phyloP scores from a whole-genome alignment of 2,888 invertebrate species.

The Pantelozetes paolii region DNA sequence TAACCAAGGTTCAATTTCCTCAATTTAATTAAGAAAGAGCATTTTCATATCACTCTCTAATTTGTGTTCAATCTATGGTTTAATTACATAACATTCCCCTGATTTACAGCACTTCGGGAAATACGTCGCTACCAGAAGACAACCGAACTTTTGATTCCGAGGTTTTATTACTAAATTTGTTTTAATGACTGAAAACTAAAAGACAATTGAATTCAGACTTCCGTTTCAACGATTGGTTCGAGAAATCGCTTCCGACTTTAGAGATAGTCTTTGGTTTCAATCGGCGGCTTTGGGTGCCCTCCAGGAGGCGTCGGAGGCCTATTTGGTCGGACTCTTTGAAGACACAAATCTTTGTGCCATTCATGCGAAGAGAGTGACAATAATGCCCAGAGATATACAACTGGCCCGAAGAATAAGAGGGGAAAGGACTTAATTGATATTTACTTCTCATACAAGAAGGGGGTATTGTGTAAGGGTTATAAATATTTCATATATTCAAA shows the following conservation, averaged over 20 bases:
- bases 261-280: slow-evolving; percentile 92
- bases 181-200: too few species aligned
- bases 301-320: slow-evolving; percentile 57
- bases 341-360: slow-evolving; percentile 61
- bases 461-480: too few species aligned
- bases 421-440: slow-evolving; percentile 56
- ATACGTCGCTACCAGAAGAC: slow-evolving; percentile 95
- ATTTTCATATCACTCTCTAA: too few species aligned
- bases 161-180: slow-evolving; percentile 54
- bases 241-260: slow-evolving; percentile 97
- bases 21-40: too few species aligned
- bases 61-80: too few species aligned
- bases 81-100: too few species aligned
- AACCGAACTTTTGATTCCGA: slow-evolving; percentile 89
- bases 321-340: slow-evolving; percentile 66
- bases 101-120: slow-evolving; percentile 72
- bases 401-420: slow-evolving; percentile 58
- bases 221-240: slow-evolving; percentile 93
- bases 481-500: too few species aligned
- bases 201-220: slow-evolving; percentile 54
- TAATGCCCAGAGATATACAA: slow-evolving; percentile 63
- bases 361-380: slow-evolving; percentile 58
- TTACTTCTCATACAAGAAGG: not conserved
- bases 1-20: too few species aligned
- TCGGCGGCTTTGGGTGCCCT: slow-evolving; percentile 76